phyloP scores from a whole-genome alignment of 2,797 vertebrate genomes.

The Sebastes jordani region DNA sequence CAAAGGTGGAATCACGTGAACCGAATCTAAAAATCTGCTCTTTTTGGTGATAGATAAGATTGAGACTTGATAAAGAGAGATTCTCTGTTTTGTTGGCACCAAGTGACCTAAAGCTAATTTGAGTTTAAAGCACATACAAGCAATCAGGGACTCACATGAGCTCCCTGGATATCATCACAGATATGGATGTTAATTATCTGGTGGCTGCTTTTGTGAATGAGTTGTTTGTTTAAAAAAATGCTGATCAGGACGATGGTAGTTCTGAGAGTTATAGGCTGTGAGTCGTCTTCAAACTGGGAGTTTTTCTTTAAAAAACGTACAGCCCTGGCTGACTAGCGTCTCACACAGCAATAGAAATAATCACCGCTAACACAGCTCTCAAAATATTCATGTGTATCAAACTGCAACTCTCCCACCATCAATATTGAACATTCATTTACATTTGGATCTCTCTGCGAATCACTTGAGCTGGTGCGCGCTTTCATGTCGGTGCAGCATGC shows the following conservation, averaged over 20 bases:
- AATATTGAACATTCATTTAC: constrained; percentile 12
- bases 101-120: not conserved
- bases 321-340: not conserved
- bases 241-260: not conserved
- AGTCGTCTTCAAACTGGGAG: not conserved
- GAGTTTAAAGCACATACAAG: not conserved
- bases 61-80: not conserved
- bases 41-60: not conserved
- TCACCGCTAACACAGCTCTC: not conserved
- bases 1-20: not conserved
- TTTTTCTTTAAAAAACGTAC: not conserved
- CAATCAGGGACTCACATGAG: not conserved
- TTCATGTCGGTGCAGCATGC: constrained; percentile 1
- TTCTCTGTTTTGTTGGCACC: not conserved
- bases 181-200: constrained; percentile 9
- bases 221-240: constrained; percentile 5
- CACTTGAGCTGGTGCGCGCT: not conserved
- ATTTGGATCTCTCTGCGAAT: constrained; percentile 16
- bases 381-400: constrained; percentile 9
- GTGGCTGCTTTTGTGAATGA: not conserved
- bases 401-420: not conserved
- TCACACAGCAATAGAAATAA: not conserved
- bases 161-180: not conserved
- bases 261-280: not conserved
- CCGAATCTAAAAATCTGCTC: not conserved